Evolutionary conservation across 1,140 invertebrate species (phyloP).

Genomic region (Anoplolepis gracilipes): DNA sequence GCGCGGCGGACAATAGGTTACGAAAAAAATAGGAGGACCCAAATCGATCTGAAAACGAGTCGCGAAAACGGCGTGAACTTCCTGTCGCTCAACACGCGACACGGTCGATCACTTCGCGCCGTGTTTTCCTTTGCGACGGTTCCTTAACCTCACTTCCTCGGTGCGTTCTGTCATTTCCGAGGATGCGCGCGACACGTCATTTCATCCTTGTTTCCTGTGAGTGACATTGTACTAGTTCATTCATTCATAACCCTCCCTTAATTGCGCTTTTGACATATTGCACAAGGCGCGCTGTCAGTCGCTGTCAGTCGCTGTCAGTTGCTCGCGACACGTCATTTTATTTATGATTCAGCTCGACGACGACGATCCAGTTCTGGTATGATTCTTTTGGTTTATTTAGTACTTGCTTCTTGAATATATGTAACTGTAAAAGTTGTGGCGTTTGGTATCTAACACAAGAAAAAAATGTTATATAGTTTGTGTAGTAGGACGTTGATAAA

Average conservation of each 20-base stretch:
- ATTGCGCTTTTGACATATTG: background rate
- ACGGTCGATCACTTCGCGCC: conserved; percentile 2
- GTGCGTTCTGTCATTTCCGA: conserved; percentile 58
- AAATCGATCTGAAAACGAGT: background rate
- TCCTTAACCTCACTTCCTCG: conserved; percentile 71
- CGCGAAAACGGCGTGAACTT: conserved; percentile 16
- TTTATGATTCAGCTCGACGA: background rate
- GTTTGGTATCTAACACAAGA: background rate
- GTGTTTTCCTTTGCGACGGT: conserved; percentile 50
- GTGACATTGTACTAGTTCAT: conserved; percentile 32
- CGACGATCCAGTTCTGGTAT: background rate
- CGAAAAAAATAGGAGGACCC: background rate
- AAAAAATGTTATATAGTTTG: background rate
- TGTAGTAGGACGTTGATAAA: background rate
- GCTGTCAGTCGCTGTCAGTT: background rate
- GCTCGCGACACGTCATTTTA: conserved; percentile 13
- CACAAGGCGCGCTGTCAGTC: conserved; percentile 9
- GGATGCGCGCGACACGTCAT: conserved; percentile 34
- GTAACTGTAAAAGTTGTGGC: background rate
- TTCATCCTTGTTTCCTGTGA: conserved; percentile 2
- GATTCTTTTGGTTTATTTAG: background rate
- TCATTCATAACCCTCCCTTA: conserved; percentile 40
- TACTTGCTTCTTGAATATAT: background rate
- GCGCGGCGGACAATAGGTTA: background rate
- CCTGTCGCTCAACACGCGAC: background rate